phyloP scores from a whole-genome alignment of 2,113 vertebrate species.

The Prionailurus viverrinus region DNA sequence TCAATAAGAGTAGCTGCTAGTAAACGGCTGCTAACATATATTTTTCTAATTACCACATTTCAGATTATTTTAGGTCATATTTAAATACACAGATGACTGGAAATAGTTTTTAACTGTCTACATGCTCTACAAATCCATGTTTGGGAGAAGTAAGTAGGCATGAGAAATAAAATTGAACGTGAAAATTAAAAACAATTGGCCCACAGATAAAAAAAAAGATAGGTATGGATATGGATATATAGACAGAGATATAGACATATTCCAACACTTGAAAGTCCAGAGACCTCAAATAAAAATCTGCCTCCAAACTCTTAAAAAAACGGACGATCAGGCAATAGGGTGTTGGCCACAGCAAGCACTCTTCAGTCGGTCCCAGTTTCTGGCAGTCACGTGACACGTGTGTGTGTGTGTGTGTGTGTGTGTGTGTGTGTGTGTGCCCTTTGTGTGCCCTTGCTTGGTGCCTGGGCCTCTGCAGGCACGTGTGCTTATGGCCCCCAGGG shows the following conservation, averaged over 20 bases:
- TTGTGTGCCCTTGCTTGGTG: not conserved
- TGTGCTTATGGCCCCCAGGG: not conserved
- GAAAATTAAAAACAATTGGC: not conserved
- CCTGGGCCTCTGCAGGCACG: not conserved
- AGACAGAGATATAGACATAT: not conserved
- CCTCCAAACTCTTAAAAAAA: not conserved
- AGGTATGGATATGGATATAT: not conserved
- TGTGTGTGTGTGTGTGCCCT: too few species aligned
- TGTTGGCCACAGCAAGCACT: not conserved
- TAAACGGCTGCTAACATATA: not conserved
- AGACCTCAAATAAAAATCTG: constrained; percentile 29
- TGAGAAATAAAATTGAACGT: not conserved
- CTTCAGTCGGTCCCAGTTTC: not conserved
- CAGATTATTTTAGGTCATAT: not conserved
- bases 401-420: too few species aligned
- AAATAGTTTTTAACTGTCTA: not conserved
- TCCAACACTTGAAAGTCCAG: constrained; percentile 17
- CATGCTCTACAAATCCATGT: not conserved
- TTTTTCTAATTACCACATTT: constrained; percentile 44
- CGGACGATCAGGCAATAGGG: not conserved
- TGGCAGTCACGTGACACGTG: not conserved
- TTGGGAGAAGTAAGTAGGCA: constrained; percentile 2
- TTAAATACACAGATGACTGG: not conserved
- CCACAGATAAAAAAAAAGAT: not conserved
- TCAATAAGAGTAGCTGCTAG: not conserved